Percentiles rank a stretch among this genome's conserved stretches.
phyloP scores from a whole-genome alignment of 2,113 vertebrate genomes.

The Phaethornis superciliosus region DNA sequence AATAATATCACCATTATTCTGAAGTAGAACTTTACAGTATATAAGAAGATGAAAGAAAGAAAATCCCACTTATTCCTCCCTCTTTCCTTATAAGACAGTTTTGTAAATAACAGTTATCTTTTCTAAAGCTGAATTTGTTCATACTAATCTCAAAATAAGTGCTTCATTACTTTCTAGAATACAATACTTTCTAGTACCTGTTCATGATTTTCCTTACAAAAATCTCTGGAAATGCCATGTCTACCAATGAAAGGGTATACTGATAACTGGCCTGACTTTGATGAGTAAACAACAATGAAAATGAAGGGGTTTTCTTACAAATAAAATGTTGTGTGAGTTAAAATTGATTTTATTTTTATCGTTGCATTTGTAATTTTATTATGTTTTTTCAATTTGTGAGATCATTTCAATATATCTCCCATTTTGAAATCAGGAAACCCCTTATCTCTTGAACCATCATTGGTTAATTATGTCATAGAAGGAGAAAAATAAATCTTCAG shows the following conservation, averaged over 20 bases:
- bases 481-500: neutral
- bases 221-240: neutral
- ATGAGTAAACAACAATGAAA: neutral
- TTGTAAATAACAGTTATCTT: neutral
- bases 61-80: accelerated
- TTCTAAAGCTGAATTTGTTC: neutral
- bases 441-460: neutral
- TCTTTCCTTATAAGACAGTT: neutral
- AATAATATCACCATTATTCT: neutral
- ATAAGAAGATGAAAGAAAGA: neutral
- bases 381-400: neutral
- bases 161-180: neutral
- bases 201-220: neutral
- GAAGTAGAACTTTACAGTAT: neutral
- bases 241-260: neutral
- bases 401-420: neutral
- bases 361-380: too few relatives aligned
- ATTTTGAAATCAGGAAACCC: neutral
- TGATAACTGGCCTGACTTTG: neutral
- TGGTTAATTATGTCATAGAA: neutral
- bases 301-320: neutral
- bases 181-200: neutral
- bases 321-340: neutral
- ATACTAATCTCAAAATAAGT: neutral
- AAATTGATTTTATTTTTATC: neutral